phyloP scores from a whole-genome alignment of 2,888 invertebrate species.

The Morpho deidamia region DNA sequence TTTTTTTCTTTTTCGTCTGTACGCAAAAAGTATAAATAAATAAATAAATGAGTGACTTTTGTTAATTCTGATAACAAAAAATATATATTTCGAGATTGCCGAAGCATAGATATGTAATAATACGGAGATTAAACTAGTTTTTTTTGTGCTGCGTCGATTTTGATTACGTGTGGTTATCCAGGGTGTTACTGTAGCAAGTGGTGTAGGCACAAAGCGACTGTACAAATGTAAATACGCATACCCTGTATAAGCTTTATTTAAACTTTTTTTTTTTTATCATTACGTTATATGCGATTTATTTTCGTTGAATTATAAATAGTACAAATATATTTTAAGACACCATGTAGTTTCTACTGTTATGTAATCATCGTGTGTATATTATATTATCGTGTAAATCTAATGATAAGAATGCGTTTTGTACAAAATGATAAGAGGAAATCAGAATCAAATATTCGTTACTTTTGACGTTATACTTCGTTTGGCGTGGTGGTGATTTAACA shows the following conservation, averaged over 20 bases:
- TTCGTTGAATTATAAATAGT: slow-evolving; percentile 66
- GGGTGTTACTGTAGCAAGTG: background rate
- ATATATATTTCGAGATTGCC: too few species aligned
- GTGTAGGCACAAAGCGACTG: slow-evolving; percentile 31
- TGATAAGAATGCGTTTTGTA: slow-evolving; percentile 61
- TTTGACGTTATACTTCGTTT: too few species aligned
- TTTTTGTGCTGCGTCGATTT: background rate
- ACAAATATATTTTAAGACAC: slow-evolving; percentile 66
- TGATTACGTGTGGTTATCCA: background rate
- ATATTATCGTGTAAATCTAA: slow-evolving; percentile 43
- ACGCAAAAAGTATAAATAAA: too few species aligned
- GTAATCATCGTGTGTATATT: slow-evolving; percentile 46
- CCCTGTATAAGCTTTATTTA: slow-evolving; percentile 40
- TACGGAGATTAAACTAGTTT: background rate
- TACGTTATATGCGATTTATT: slow-evolving; percentile 32
- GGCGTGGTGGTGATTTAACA: too few species aligned
- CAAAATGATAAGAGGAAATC: slow-evolving; percentile 41
- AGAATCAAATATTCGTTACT: slow-evolving; percentile 48
- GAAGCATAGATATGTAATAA: too few species aligned
- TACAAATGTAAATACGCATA: slow-evolving; percentile 54
- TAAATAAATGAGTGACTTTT: too few species aligned
- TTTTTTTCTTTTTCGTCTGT: too few species aligned
- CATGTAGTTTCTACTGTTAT: slow-evolving; percentile 7
- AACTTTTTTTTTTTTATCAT: slow-evolving; percentile 42
- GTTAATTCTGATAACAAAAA: too few species aligned